Conservation (phyloP, 2,888 invertebrate genomes). For the Drosophila mettleri region DNA sequence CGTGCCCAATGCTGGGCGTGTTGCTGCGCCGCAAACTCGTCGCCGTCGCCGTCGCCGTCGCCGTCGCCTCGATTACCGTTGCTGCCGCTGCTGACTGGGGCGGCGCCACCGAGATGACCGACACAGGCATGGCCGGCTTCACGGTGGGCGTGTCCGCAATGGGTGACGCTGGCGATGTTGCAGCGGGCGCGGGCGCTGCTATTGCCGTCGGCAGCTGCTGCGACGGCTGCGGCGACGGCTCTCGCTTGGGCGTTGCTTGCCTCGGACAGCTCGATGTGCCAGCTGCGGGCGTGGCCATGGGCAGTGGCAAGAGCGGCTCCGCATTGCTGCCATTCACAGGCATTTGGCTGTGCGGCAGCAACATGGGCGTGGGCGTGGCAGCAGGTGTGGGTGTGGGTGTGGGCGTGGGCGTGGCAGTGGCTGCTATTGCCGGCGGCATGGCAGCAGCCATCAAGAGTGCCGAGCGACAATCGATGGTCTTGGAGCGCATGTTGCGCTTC, state of each 20-base stretch:
- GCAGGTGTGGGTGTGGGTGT: background rate
- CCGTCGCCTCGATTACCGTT: constrained; percentile 14
- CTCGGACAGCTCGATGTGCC: background rate
- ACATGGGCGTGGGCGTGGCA: background rate
- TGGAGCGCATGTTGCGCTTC: constrained; percentile 78
- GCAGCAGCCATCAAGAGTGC: constrained; percentile 40
- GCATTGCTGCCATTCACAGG: constrained; percentile 1
- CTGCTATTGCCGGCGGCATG: background rate
- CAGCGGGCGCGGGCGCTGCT: background rate
- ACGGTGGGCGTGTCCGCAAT: background rate
- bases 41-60: constrained; percentile 62
- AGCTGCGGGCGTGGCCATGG: background rate
- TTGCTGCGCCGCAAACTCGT: constrained; percentile 51
- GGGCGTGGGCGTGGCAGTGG: constrained; percentile 1
- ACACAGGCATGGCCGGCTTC: constrained; percentile 56
- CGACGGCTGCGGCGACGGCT: constrained; percentile 3
- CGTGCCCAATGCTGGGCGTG: constrained; percentile 30
- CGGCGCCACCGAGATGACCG: constrained; percentile 68
- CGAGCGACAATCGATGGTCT: constrained; percentile 77
- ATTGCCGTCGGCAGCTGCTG: background rate
- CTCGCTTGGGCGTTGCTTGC: background rate
- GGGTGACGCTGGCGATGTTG: background rate
- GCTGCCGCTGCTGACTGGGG: constrained; percentile 21
- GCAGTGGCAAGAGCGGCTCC: background rate
- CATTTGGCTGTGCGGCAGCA: constrained; percentile 13